Evolutionary conservation across 1,140 invertebrate genomes (phyloP).

Genomic region (Saccostrea glomerata): DNA sequence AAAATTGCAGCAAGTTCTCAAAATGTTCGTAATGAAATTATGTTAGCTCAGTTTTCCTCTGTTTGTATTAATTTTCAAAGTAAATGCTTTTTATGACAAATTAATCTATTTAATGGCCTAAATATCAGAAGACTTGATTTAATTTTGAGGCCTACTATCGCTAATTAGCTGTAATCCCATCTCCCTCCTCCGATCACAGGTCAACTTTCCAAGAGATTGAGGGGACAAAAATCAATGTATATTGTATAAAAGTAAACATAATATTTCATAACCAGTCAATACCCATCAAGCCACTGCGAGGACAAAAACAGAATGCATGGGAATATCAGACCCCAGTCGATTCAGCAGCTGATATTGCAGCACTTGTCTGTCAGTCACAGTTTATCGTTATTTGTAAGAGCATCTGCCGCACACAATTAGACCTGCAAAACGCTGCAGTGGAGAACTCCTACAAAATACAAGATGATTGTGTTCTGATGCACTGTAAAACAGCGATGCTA

Average conservation of each 20-base stretch:
- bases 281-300: neutral
- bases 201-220: neutral
- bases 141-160: neutral
- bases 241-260: slow-evolving; percentile 33
- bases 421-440: neutral
- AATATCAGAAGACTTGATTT: slow-evolving; percentile 21
- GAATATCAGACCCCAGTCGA: neutral
- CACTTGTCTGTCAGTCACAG: slow-evolving; percentile 24
- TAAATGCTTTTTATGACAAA: slow-evolving; percentile 25
- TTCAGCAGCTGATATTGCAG: neutral
- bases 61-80: slow-evolving; percentile 12
- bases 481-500: slow-evolving; percentile 13
- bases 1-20: neutral
- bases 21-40: neutral
- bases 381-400: slow-evolving; percentile 32
- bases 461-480: slow-evolving; percentile 28
- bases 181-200: slow-evolving; percentile 8
- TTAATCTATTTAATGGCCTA: slow-evolving; percentile 8
- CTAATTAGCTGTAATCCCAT: slow-evolving; percentile 13
- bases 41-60: neutral
- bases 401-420: slow-evolving; percentile 27
- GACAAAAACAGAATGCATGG: neutral
- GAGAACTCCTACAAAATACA: slow-evolving; percentile 14
- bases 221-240: slow-evolving; percentile 19
- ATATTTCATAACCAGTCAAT: slow-evolving; percentile 35